Percentiles rank a stretch among this genome's conserved stretches.
phyloP scores from a whole-genome alignment of 2,888 invertebrate genomes.

The Myathropa florea region DNA sequence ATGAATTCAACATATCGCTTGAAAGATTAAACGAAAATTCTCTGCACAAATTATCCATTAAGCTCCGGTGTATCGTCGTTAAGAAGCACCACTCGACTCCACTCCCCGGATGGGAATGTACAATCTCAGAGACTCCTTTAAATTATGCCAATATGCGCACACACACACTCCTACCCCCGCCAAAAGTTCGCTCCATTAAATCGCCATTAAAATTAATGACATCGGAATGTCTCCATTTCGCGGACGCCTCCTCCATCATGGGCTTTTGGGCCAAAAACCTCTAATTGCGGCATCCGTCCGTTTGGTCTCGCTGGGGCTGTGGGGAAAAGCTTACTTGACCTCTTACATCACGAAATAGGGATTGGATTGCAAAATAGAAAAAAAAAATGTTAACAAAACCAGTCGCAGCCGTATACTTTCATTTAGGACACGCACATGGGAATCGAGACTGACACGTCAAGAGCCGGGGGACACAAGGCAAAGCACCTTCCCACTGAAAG shows the following conservation, averaged over 20 bases:
- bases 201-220: conserved; percentile 68
- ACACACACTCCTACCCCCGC: not conserved
- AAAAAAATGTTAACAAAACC: conserved; percentile 18
- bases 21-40: not conserved
- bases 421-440: conserved; percentile 47
- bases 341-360: conserved; percentile 2
- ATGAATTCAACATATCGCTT: not conserved
- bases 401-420: conserved; percentile 25
- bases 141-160: conserved; percentile 35
- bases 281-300: conserved; percentile 30
- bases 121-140: not conserved
- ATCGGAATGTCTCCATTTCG: conserved; percentile 23
- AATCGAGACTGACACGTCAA: conserved; percentile 36
- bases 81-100: not conserved
- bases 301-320: conserved; percentile 1
- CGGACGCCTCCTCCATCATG: not conserved
- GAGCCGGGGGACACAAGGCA: not conserved
- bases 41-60: conserved; percentile 4
- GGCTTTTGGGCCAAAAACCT: not conserved
- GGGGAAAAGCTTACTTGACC: conserved; percentile 40
- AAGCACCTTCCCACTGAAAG: not conserved
- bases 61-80: not conserved
- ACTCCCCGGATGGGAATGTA: not conserved
- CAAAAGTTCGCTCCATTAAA: conserved; percentile 48
- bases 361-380: not conserved